A percentile compares a stretch with the other conserved stretches of the same genome.
Evolutionary conservation across 2,888 invertebrate genomes (phyloP).

Genomic region (Volucella inanis): DNA sequence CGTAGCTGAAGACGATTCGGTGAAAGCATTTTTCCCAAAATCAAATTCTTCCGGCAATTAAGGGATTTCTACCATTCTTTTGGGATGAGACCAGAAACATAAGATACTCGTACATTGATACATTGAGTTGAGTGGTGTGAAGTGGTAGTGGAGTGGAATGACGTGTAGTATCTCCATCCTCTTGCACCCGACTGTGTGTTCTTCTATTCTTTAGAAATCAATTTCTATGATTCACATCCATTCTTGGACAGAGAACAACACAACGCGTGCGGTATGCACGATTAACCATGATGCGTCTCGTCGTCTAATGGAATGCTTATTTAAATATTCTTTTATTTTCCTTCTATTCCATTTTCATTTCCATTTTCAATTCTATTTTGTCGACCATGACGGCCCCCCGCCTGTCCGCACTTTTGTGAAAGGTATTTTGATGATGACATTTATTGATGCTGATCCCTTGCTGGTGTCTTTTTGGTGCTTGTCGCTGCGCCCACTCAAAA

Average conservation of each 20-base stretch:
- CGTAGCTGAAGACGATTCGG: constrained; percentile 18
- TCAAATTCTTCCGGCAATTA: constrained; percentile 47
- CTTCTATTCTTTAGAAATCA: constrained; percentile 49
- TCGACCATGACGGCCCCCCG: constrained; percentile 4
- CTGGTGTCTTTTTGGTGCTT: background rate
- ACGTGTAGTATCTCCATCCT: constrained; percentile 16
- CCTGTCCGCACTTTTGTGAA: constrained; percentile 30
- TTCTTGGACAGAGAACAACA: constrained; percentile 16
- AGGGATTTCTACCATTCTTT: constrained; percentile 52
- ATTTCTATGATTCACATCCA: constrained; percentile 58
- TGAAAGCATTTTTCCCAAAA: constrained; percentile 51
- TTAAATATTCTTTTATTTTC: constrained; percentile 50
- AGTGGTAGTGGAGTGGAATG: background rate
- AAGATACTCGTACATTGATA: constrained; percentile 12
- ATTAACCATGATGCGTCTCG: constrained; percentile 57
- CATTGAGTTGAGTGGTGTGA: constrained; percentile 38
- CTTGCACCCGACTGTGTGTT: constrained; percentile 41
- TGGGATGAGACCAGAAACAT: no score
- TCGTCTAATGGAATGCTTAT: constrained; percentile 67
- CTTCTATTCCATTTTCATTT: background rate
- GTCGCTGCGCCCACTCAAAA: constrained; percentile 45
- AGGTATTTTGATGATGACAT: constrained; percentile 66
- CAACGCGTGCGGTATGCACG: constrained; percentile 56
- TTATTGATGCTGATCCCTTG: constrained; percentile 55
- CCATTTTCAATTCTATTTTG: constrained; percentile 2